These are phyloP conservation scores for Rhegmatorhina hoffmannsi DNA, from an alignment of 2,113 vertebrate species.

Conservation along the genomic window DNA sequence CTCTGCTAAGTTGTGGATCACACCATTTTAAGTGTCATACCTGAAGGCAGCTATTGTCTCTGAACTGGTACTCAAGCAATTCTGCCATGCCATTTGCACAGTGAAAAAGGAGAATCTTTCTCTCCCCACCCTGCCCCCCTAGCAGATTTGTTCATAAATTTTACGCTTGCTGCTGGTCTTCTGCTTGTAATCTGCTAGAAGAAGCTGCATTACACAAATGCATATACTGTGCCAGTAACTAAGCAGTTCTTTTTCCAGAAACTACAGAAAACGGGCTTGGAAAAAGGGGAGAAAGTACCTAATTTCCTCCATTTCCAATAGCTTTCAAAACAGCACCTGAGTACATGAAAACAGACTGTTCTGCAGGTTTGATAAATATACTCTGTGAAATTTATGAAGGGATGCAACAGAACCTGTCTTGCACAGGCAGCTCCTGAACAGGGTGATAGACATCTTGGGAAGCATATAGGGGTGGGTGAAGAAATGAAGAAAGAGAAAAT, in stretches of 20 bases:
- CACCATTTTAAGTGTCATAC: not conserved
- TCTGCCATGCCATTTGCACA: not conserved
- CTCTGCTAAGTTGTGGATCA: rapidly evolving
- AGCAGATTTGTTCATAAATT: not conserved
- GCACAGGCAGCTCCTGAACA: not conserved
- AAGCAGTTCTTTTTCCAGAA: not conserved
- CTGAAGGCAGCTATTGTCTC: not conserved
- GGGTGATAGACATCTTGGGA: constrained; percentile 29
- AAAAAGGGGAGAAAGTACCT: not conserved
- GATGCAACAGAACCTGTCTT: not conserved
- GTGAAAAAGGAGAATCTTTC: not conserved
- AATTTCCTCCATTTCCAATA: not conserved
- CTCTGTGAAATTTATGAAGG: not conserved
- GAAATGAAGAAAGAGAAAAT: not conserved
- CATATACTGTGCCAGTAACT: not conserved
- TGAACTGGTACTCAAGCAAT: not conserved
- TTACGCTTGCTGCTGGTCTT: not conserved
- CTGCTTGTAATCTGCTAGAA: not conserved
- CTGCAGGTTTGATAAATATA: not conserved
- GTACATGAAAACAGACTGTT: not conserved
- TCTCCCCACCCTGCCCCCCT: not conserved
- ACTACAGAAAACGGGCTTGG: not conserved
- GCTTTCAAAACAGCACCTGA: not conserved
- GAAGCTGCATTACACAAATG: not conserved
- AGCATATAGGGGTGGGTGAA: not conserved